Conservation (phyloP, 2,888 invertebrate species). For the Zaprionus bogoriensis region DNA sequence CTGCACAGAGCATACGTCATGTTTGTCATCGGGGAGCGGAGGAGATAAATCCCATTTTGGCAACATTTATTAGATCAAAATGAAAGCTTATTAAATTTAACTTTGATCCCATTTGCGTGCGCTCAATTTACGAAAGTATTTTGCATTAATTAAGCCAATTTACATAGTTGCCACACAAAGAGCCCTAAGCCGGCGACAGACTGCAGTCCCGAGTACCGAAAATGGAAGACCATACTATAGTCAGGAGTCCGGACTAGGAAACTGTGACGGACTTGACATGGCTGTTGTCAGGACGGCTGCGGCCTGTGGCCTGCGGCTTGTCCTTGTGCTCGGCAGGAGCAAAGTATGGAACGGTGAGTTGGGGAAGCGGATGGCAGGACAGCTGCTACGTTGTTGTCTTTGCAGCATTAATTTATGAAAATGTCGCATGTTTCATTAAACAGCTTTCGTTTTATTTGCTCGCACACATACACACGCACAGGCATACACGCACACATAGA, state of each 20-base stretch:
- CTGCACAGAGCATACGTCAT: background rate
- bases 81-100: constrained; percentile 48
- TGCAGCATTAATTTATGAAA: constrained; percentile 42
- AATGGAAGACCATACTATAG: background rate
- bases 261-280: background rate
- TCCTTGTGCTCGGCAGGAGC: too few species aligned
- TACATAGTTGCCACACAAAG: constrained; percentile 28
- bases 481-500: too few species aligned
- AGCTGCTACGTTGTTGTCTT: constrained; percentile 10
- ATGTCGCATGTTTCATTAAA: constrained; percentile 50
- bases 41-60: constrained; percentile 11
- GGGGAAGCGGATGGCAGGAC: too few species aligned
- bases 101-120: constrained; percentile 51
- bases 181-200: constrained; percentile 5
- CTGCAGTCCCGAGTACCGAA: background rate
- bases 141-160: constrained; percentile 71
- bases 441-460: constrained; percentile 49
- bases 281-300: too few species aligned
- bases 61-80: constrained; percentile 27
- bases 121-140: constrained; percentile 55
- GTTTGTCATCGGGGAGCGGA: background rate
- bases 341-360: too few species aligned
- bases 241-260: background rate
- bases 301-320: background rate
- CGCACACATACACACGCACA: too few species aligned